Conservation (phyloP, 2,797 vertebrate genomes). For the Sarcophilus harrisii region DNA sequence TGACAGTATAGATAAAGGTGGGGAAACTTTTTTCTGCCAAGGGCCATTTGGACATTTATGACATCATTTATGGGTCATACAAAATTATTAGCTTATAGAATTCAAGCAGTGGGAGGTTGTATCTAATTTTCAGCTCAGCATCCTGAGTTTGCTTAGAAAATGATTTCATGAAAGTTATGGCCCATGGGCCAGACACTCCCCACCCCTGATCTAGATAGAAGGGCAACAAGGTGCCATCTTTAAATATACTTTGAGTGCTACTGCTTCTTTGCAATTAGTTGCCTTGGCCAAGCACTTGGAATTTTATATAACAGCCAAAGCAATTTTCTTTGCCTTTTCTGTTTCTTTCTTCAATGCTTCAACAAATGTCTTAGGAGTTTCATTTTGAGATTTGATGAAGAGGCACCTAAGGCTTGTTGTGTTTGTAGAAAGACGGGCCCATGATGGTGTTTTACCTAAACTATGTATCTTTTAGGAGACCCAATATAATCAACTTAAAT, state of each 20-base stretch:
- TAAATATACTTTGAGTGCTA: conserved; percentile 85
- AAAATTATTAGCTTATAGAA: no score
- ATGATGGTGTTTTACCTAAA: background rate
- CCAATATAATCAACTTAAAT: background rate
- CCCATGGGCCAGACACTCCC: no score
- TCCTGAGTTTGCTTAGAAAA: no score
- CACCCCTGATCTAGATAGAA: background rate
- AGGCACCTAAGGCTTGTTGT: conserved; percentile 97
- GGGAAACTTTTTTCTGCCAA: no score
- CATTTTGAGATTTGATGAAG: conserved; percentile 97
- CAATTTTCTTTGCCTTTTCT: conserved; percentile 94
- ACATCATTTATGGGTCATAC: no score
- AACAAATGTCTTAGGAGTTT: conserved; percentile 92
- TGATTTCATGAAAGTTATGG: no score
- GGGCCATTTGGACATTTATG: no score
- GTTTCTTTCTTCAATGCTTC: conserved; percentile 93
- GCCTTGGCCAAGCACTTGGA: conserved; percentile 96
- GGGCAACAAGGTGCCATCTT: background rate
- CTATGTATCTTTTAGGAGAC: background rate
- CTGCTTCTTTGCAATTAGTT: conserved; percentile 90
- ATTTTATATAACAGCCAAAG: conserved; percentile 95
- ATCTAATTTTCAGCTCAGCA: no score
- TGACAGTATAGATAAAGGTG: background rate
- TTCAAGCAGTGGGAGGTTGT: no score
- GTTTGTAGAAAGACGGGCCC: background rate